A percentile compares a stretch with the other conserved stretches of the same genome.
Evolutionary conservation across 2,113 vertebrate genomes (phyloP).

Genomic region (Ondatra zibethicus): DNA sequence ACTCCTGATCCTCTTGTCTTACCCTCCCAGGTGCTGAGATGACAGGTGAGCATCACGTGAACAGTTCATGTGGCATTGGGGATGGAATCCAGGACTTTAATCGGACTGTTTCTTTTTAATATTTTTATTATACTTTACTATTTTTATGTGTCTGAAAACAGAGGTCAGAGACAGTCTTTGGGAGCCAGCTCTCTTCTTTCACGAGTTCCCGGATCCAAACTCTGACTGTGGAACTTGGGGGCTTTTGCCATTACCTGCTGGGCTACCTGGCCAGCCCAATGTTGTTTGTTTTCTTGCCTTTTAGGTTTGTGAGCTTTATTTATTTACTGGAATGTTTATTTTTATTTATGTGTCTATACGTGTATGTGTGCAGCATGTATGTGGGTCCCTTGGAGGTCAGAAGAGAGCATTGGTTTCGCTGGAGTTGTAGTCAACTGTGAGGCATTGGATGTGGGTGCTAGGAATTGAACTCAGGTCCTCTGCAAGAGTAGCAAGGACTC

Average conservation of each 20-base stretch:
- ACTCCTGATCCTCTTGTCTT: background rate
- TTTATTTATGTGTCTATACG: background rate
- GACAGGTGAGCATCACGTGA: background rate
- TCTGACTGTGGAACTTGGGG: background rate
- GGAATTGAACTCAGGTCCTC: background rate
- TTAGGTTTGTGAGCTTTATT: background rate
- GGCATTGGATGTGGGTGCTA: background rate
- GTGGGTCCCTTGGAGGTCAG: background rate
- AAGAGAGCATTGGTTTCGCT: background rate
- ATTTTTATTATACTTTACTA: background rate
- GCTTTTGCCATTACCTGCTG: background rate
- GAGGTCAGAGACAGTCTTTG: background rate
- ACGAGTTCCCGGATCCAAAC: background rate
- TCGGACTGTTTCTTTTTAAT: background rate
- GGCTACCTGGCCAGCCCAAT: background rate
- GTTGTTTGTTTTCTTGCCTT: background rate
- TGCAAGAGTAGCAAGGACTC: background rate
- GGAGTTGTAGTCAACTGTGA: background rate
- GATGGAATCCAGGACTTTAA: background rate
- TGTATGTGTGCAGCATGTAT: background rate
- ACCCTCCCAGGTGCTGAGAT: background rate
- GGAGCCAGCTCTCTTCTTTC: background rate
- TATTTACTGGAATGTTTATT: background rate
- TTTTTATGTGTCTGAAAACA: background rate
- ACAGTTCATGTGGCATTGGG: background rate